These are phyloP conservation scores for Calameuta pallipes DNA, from an alignment of 2,888 invertebrate species.

Conservation along the genomic window DNA sequence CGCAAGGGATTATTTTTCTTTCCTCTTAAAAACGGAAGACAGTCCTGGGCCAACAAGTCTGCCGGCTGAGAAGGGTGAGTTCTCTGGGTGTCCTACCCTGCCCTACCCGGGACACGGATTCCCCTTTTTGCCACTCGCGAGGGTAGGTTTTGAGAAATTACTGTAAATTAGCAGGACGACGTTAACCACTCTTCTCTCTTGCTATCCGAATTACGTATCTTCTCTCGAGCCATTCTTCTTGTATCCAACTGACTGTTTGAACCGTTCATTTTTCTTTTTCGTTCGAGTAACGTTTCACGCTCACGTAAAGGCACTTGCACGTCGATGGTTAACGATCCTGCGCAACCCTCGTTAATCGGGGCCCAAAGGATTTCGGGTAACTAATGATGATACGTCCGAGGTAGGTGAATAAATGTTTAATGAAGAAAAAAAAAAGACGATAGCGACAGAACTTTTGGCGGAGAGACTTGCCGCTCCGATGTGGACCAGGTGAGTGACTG, in stretches of 20 bases:
- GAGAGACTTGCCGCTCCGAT: constrained; percentile 51
- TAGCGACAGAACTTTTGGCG: not conserved
- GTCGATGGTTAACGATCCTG: not conserved
- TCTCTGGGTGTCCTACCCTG: too few species aligned
- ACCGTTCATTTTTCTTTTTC: too few species aligned
- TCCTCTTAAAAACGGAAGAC: constrained; percentile 30
- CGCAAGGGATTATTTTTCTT: constrained; percentile 60
- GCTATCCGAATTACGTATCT: constrained; percentile 34
- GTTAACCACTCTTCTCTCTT: constrained; percentile 43
- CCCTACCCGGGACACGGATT: not conserved
- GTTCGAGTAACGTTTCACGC: not conserved
- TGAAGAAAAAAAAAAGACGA: not conserved
- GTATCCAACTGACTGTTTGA: too few species aligned
- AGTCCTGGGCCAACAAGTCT: not conserved
- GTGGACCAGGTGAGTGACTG: constrained; percentile 65
- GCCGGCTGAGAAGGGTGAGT: not conserved
- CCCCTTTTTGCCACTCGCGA: constrained; percentile 10
- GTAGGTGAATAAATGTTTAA: not conserved
- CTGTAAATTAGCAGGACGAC: constrained; percentile 58
- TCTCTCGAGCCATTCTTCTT: too few species aligned
- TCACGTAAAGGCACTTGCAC: not conserved
- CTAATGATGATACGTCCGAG: not conserved
- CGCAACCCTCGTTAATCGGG: too few species aligned
- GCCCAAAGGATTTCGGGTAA: not conserved
- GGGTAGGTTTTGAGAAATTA: constrained; percentile 55